Conservation (phyloP, 2,888 invertebrate species). For the Odontocolon sp. region DNA sequence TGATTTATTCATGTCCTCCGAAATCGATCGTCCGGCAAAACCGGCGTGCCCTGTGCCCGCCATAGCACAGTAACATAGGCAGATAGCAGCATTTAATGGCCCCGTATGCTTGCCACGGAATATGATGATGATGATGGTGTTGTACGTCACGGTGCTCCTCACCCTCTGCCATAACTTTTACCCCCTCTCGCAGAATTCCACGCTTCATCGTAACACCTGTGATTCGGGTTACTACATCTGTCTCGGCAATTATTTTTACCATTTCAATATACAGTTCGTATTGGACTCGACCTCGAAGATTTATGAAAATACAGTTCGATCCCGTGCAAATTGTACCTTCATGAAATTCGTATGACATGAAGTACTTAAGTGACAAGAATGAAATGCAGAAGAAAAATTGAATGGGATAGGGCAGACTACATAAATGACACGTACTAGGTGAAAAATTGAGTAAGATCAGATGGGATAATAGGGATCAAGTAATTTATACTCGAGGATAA, state of each 20-base stretch:
- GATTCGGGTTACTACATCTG: conserved; percentile 36
- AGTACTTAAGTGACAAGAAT: not conserved
- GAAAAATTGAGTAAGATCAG: conserved; percentile 28
- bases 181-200: not conserved
- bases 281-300: too few relatives aligned
- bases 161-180: conserved; percentile 23
- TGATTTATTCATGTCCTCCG: conserved; percentile 65
- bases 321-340: too few relatives aligned
- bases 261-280: not conserved
- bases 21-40: conserved; percentile 62
- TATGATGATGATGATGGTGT: conserved; percentile 57
- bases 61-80: conserved; percentile 43
- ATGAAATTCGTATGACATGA: not conserved
- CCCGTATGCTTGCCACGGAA: conserved; percentile 48
- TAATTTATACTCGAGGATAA: conserved; percentile 25
- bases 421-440: not conserved
- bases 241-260: conserved; percentile 22
- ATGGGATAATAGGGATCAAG: conserved; percentile 6
- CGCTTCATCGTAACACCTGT: conserved; percentile 29
- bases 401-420: not conserved
- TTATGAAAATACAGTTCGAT: too few relatives aligned
- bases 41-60: conserved; percentile 43
- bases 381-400: not conserved
- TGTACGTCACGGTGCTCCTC: conserved; percentile 54
- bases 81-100: conserved; percentile 58